A percentile compares a stretch with the other conserved stretches of the same genome.
Evolutionary conservation across 2,888 invertebrate species (phyloP).

Genomic region (Gymnoscelis rufifasciata): DNA sequence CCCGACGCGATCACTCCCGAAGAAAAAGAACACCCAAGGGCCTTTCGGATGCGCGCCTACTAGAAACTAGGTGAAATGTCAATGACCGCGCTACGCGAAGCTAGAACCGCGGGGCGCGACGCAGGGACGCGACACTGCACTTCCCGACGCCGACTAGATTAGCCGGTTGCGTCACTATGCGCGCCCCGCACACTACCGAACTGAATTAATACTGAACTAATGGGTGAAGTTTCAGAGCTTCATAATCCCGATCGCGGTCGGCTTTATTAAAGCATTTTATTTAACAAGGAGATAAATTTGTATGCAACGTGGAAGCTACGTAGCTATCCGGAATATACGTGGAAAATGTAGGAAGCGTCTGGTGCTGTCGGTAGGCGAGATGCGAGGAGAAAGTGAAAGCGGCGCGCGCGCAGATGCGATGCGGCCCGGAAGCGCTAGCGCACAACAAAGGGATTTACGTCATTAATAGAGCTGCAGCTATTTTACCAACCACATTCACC

Average conservation of each 20-base stretch:
- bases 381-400: constrained; percentile 77
- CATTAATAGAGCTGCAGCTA: constrained; percentile 28
- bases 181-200: constrained; percentile 46
- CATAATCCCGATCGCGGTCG: constrained; percentile 17
- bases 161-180: constrained; percentile 75
- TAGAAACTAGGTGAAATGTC: constrained; percentile 79
- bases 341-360: constrained; percentile 60
- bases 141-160: constrained; percentile 79
- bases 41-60: constrained; percentile 66
- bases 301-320: constrained; percentile 29
- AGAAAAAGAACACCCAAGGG: constrained; percentile 62
- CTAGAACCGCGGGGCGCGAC: constrained; percentile 65
- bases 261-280: constrained; percentile 15
- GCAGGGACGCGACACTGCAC: constrained; percentile 79
- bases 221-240: constrained; percentile 33
- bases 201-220: constrained; percentile 45
- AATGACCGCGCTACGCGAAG: constrained; percentile 72
- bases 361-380: constrained; percentile 53
- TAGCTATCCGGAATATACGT: constrained; percentile 54
- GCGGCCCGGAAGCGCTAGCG: constrained; percentile 64
- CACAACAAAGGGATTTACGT: constrained; percentile 56
- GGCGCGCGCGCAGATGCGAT: constrained; percentile 67
- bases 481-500: constrained; percentile 18
- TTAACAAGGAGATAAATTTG: constrained; percentile 19
- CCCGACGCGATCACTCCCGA: constrained; percentile 39